phyloP scores from a whole-genome alignment of 2,113 vertebrate genomes.

The Astur gentilis region DNA sequence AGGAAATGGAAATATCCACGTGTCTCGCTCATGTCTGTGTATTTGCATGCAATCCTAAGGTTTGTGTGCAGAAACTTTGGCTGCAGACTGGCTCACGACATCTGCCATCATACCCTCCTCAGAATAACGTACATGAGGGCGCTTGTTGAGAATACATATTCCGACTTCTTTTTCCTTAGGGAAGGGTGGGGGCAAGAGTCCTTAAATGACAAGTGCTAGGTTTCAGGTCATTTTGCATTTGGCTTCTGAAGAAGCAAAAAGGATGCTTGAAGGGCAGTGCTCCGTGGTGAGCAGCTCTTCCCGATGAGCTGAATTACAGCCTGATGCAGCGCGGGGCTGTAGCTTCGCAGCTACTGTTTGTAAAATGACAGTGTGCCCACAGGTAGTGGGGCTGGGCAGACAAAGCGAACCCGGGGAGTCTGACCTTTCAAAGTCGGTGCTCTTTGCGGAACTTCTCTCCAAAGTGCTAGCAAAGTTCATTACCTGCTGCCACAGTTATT shows the following conservation, averaged over 20 bases:
- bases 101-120: background rate
- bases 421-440: background rate
- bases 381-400: background rate
- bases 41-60: no score
- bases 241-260: background rate
- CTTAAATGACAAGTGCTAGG: background rate
- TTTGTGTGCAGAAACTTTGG: background rate
- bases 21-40: rapidly evolving
- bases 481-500: background rate
- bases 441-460: background rate
- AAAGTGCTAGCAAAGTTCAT: background rate
- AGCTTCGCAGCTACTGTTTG: no score
- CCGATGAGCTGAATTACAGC: background rate
- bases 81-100: background rate
- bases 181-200: background rate
- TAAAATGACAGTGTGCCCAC: background rate
- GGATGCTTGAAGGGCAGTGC: background rate
- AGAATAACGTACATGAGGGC: background rate
- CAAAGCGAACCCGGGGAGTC: background rate
- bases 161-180: background rate
- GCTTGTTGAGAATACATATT: no score
- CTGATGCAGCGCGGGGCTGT: background rate
- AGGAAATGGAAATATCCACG: background rate
- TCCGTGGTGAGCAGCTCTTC: background rate
- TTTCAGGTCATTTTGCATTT: background rate